These are phyloP conservation scores for Scaptomyza graminum DNA, from an alignment of 1,140 invertebrate species.

Conservation along the genomic window DNA sequence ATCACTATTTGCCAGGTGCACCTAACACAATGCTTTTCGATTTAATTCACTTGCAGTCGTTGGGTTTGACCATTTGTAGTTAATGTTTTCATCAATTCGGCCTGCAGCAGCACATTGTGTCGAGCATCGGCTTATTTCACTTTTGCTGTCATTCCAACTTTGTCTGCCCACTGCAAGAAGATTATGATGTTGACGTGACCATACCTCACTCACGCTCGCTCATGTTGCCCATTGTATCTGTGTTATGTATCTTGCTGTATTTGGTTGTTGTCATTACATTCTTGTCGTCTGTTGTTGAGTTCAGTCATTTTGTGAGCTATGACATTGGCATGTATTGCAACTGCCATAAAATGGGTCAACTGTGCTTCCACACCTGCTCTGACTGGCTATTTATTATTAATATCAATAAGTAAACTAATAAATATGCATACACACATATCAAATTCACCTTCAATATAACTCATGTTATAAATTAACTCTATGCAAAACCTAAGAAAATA, in stretches of 20 bases:
- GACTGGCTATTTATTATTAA: neutral
- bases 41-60: conserved; percentile 11
- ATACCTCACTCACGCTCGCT: neutral
- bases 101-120: conserved; percentile 17
- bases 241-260: neutral
- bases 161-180: conserved; percentile 16
- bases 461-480: no score
- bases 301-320: conserved; percentile 16
- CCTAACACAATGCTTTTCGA: neutral
- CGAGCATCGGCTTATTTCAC: conserved; percentile 21
- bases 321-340: conserved; percentile 40
- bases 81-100: conserved; percentile 21
- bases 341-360: conserved; percentile 32
- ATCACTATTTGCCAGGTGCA: neutral
- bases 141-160: conserved; percentile 17
- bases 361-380: conserved; percentile 26
- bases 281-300: conserved; percentile 12
- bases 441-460: neutral
- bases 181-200: conserved; percentile 39
- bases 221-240: neutral
- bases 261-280: conserved; percentile 6
- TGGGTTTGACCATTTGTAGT: conserved; percentile 3
- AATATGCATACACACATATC: neutral
- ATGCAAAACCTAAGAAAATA: no score
- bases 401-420: neutral